phyloP scores from a whole-genome alignment of 2,797 vertebrate genomes.

The Thunnus albacares region DNA sequence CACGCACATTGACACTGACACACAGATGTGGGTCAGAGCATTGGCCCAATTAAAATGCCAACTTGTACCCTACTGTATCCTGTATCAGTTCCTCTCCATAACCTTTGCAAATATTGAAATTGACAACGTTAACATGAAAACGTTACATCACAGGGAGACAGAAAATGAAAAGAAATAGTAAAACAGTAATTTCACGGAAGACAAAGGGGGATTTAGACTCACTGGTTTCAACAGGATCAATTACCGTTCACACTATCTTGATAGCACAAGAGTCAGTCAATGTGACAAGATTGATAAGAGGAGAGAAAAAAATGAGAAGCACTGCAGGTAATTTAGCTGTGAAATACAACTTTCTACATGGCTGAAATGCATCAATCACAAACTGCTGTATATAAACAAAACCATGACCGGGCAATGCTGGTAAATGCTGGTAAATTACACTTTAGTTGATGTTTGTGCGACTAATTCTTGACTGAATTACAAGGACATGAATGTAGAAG shows the following conservation, averaged over 20 bases:
- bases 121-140: not conserved
- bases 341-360: slow-evolving; percentile 8
- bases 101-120: not conserved
- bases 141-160: not conserved
- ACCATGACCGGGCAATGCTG: too few relatives aligned
- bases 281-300: not conserved
- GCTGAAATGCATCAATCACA: not conserved
- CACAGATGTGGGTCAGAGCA: slow-evolving; percentile 67
- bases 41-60: slow-evolving; percentile 64
- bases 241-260: not conserved
- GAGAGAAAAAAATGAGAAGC: not conserved
- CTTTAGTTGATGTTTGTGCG: too few relatives aligned
- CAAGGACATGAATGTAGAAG: too few relatives aligned
- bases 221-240: not conserved
- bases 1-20: not conserved
- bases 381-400: not conserved
- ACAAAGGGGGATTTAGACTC: not conserved
- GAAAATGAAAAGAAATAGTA: not conserved
- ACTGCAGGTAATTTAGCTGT: not conserved
- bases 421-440: too few relatives aligned
- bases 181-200: not conserved
- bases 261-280: too few relatives aligned
- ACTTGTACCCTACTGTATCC: slow-evolving; percentile 30
- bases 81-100: slow-evolving; percentile 25
- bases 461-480: too few relatives aligned